Percentiles rank a stretch among this genome's conserved stretches.
Conservation (phyloP, 2,113 vertebrate genomes). For the Dicerorhinus sumatrensis region DNA sequence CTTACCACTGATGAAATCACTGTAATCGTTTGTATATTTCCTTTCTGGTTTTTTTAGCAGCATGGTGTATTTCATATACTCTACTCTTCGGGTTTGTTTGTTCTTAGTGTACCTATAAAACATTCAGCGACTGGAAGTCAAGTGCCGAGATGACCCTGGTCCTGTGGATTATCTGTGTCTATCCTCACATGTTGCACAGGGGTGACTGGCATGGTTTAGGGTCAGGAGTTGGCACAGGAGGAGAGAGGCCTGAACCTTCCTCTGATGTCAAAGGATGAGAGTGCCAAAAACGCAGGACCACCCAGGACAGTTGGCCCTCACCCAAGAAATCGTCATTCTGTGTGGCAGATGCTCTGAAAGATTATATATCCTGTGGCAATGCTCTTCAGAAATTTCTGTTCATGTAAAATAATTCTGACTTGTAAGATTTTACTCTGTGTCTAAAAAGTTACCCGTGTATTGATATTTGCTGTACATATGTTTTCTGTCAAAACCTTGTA, state of each 20-base stretch:
- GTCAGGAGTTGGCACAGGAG: not conserved
- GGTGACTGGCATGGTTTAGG: not conserved
- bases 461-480: not conserved
- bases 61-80: not conserved
- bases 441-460: not conserved
- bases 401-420: not conserved
- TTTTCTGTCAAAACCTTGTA: not conserved
- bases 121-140: not conserved
- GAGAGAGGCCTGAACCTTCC: too few relatives aligned
- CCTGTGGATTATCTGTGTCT: not conserved
- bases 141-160: too few relatives aligned
- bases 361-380: too few relatives aligned
- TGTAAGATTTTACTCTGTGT: not conserved
- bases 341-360: not conserved
- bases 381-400: not conserved
- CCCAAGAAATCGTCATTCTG: too few relatives aligned
- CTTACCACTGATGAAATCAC: not conserved
- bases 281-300: not conserved
- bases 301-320: too few relatives aligned
- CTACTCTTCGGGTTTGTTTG: not conserved
- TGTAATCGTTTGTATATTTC: not conserved
- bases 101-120: not conserved
- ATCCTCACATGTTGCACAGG: not conserved
- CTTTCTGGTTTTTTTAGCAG: not conserved
- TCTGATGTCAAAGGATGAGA: not conserved